These are phyloP conservation scores for Perizoma affinitatum DNA, from an alignment of 2,888 invertebrate species.

Conservation along the genomic window DNA sequence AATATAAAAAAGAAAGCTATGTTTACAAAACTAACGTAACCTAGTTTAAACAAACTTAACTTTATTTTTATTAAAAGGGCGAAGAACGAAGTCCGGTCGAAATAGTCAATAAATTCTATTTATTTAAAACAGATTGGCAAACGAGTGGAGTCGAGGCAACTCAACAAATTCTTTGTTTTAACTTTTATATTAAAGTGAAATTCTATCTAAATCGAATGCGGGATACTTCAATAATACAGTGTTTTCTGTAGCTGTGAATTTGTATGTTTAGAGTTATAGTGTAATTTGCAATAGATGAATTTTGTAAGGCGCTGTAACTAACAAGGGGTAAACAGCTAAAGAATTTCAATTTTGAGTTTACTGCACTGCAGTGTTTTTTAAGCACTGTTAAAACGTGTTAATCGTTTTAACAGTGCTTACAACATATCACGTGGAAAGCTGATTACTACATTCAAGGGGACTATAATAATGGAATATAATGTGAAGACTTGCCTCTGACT, in stretches of 20 bases:
- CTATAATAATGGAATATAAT: no score
- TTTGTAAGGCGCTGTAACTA: slow-evolving; percentile 20
- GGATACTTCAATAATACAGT: slow-evolving; percentile 44
- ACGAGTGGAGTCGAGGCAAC: slow-evolving; percentile 37
- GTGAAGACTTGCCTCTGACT: no score
- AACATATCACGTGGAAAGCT: no score
- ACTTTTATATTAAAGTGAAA: slow-evolving; percentile 50
- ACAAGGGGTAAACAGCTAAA: slow-evolving; percentile 41
- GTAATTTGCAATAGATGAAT: slow-evolving; percentile 34
- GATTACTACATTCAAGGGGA: no score
- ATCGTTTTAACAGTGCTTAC: not conserved
- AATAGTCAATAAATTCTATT: slow-evolving; percentile 25
- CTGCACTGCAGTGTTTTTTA: no score
- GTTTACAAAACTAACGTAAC: no score
- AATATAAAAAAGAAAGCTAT: no score
- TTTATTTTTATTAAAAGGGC: not conserved
- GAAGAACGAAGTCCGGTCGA: not conserved
- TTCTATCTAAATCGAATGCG: slow-evolving; percentile 43
- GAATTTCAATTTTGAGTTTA: slow-evolving; percentile 49
- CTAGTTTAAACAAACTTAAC: no score
- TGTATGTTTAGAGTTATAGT: slow-evolving; percentile 26
- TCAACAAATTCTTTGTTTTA: slow-evolving; percentile 40
- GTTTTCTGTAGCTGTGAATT: slow-evolving; percentile 38
- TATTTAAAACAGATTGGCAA: slow-evolving; percentile 35
- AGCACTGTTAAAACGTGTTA: no score